Evolutionary conservation across 37 sponge, comb jelly and placozoan species (phyloP), one percentile per base, ranked within the genome.

Genomic region (Cliona cf. orientalis): DNA sequence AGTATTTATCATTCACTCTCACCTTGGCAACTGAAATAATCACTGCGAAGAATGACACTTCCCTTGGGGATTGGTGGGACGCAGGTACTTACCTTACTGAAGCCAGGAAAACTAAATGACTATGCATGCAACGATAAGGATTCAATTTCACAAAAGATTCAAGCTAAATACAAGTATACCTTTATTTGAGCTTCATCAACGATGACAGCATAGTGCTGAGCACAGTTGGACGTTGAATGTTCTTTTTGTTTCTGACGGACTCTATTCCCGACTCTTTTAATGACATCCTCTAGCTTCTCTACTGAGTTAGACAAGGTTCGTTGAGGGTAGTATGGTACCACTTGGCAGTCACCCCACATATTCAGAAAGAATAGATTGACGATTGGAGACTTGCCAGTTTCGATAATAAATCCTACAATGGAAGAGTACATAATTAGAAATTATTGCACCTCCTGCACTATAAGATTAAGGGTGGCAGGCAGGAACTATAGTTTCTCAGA

Each of bases 1-100:
- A 28, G 40, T n/a, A 31, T 61, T 6, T 6, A 67, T 67, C 25
- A 40, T 35, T 34, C 9, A 9, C 7, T 39, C 81, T 58, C 17
- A 86, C 80, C 86, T 14, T 86, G 58, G 42, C 86, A 79, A n/a
- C 55, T 79, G 73, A 86, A 78, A 42, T 79, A 79, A 12, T 72
- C 80, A 63, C 72, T 79, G 40, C 58, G 39, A 2, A 79, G 46
- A 5, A 86, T 62, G 38, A 25, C 72, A 2, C 25, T 70, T 14
- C 57, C 78, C 46, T 78, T 37, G 14, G 22, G 0, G 19, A 62
- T 41, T 29, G 77, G 63, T 35, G 58, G 22, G 14, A 39, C 43
- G 42, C 12, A 19, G 26, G n/a, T 53, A 42, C 7, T 80, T n/a
- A 67, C 42, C 26, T 71, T 71, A 5, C 6, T 19, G 33, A 80